Base-by-base conservation (phyloP, 2,113 vertebrate species). In the Synodontis membranacea region DNA sequence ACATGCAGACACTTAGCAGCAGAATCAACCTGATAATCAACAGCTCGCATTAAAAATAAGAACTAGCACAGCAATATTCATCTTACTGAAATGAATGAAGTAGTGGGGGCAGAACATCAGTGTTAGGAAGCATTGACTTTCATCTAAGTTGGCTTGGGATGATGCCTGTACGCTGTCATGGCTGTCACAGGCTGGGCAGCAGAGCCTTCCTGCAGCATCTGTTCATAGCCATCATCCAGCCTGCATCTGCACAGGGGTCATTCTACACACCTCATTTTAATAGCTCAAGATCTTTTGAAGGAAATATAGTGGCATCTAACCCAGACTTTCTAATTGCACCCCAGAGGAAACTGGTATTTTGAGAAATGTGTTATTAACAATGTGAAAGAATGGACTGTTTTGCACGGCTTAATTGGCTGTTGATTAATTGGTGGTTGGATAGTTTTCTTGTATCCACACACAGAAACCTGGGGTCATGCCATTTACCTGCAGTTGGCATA, bases 211-310 rank as follows among this genome's bases (percentile, higher is more conserved):
- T 74, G 62, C 52, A 81, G 84, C 86, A 86, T 74, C 84, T 89
- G 86, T 76, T 88, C 81, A 68, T 44, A 89, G 74, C 84, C 46
- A 83, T 86, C 81, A 80, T 70, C 72, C 84, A 85, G 58, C 17
- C 42, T 1, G 56, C 64, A 68, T 86, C 78, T 80, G 62, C n/a
- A 56, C 54, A 75, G 80, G 79, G 85, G 85, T 75, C 60, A 8
- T 82, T 82, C 52, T n/a, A 62, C 79, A 86, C 11, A 46, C 21
- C 85, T 86, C 64, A 86, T 81, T 86, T 86, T 58, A 86, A 82
- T 86, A 60, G 39, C 85, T 82, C 7, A n/a, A 75, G 42, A 74
- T 86, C 54, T 86, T 28, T 62, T 68, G 6, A 39, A 39, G 31
- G 64, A 72, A 72, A 86, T 78, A 79, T 66, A 85, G 46, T 23